These are phyloP conservation scores for Toxonevra muliebris DNA, from an alignment of 2,888 invertebrate species.

Conservation along the genomic window DNA sequence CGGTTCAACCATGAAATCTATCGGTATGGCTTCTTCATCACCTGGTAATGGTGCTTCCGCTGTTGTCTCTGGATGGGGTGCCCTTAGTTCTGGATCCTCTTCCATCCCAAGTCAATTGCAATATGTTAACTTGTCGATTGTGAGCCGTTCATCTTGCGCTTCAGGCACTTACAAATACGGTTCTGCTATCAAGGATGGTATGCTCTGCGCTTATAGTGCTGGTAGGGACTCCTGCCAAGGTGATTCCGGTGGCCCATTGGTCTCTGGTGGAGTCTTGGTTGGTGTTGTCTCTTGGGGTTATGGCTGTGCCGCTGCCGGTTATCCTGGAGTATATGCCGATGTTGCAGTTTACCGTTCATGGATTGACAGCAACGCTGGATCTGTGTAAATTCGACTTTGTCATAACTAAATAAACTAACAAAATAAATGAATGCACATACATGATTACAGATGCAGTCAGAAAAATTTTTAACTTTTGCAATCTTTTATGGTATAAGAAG, in stretches of 20 bases:
- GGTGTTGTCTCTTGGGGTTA: slow-evolving; percentile 59
- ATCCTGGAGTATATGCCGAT: slow-evolving; percentile 56
- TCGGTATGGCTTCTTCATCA: slow-evolving; percentile 59
- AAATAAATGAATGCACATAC: no score
- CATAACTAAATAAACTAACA: no score
- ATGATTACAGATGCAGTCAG: no score
- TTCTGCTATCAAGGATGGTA: slow-evolving; percentile 36
- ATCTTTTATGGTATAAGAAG: no score
- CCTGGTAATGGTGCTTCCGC: slow-evolving; percentile 41
- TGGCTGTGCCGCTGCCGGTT: slow-evolving; percentile 47
- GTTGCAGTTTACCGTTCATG: slow-evolving; percentile 44
- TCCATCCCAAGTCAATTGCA: slow-evolving; percentile 60
- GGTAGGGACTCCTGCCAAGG: slow-evolving; percentile 56
- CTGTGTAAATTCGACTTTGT: no score
- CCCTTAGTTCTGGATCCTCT: slow-evolving; percentile 45
- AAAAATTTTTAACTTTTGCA: no score
- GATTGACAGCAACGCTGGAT: slow-evolving; percentile 28
- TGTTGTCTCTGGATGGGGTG: slow-evolving; percentile 47
- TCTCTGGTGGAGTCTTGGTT: slow-evolving; percentile 44
- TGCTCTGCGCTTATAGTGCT: slow-evolving; percentile 51
- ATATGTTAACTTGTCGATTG: slow-evolving; percentile 56
- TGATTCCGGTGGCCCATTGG: slow-evolving; percentile 59
- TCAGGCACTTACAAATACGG: slow-evolving; percentile 62
- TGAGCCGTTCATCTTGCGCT: slow-evolving; percentile 63
- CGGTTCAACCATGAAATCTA: slow-evolving; percentile 58